Percentiles rank a stretch among this genome's conserved stretches.
These are phyloP conservation scores for Leptinotarsa rubiginosa DNA, from an alignment of 2,888 invertebrate genomes.

Conservation along the genomic window DNA sequence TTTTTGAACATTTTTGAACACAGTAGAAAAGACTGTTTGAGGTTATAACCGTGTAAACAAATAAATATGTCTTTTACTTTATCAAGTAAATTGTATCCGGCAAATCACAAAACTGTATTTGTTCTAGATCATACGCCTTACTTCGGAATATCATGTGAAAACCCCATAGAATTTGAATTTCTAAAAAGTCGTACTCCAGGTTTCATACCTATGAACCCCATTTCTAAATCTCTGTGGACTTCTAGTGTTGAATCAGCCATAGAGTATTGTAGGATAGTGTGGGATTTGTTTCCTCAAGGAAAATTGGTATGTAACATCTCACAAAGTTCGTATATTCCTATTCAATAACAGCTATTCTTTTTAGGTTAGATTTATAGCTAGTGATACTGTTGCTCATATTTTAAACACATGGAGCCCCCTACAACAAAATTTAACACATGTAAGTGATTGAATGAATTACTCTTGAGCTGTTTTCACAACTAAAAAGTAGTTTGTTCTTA, in stretches of 20 bases:
- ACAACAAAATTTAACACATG: constrained; percentile 89
- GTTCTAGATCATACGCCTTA: constrained; percentile 94
- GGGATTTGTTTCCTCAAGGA: constrained; percentile 95
- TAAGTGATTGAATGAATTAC: constrained; percentile 65
- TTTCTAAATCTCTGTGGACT: constrained; percentile 95
- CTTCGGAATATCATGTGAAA: constrained; percentile 87
- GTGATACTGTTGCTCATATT: constrained; percentile 86
- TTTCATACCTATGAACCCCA: constrained; percentile 82
- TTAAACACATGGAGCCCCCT: constrained; percentile 85
- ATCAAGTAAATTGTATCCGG: constrained; percentile 46
- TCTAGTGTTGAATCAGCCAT: constrained; percentile 94
- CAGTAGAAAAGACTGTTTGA: too few species aligned
- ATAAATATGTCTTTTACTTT: constrained; percentile 36
- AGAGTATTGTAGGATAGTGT: constrained; percentile 96
- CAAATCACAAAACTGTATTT: constrained; percentile 94
- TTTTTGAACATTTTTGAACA: too few species aligned
- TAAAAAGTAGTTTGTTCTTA: too few species aligned
- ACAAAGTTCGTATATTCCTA: neutral
- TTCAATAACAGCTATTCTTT: constrained; percentile 21
- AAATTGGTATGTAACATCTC: constrained; percentile 76
- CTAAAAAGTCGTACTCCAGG: constrained; percentile 77
- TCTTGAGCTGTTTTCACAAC: too few species aligned
- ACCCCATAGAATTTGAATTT: constrained; percentile 86
- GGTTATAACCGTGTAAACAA: constrained; percentile 7
- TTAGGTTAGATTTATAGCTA: constrained; percentile 86